Evolutionary conservation across 2,797 vertebrate genomes (phyloP).

Genomic region (Rhinophrynus dorsalis): DNA sequence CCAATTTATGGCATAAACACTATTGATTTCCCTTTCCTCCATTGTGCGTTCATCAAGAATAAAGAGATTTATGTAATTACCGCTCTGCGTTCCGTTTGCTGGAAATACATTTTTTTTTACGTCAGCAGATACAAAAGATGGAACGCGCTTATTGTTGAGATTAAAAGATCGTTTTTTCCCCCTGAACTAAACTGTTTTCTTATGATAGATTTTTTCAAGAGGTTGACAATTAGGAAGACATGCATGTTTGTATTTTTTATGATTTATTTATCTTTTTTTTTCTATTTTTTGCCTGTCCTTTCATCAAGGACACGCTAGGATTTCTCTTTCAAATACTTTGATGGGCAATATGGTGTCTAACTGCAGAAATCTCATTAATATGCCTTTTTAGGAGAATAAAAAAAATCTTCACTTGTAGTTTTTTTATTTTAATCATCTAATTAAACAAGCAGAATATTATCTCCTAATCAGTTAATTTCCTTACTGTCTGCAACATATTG

Average conservation of each 20-base stretch:
- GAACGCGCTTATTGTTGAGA: slow-evolving; percentile 71
- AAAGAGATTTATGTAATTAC: slow-evolving; percentile 81
- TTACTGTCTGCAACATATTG: no score
- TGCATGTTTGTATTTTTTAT: slow-evolving; percentile 44
- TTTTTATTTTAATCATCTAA: slow-evolving; percentile 26
- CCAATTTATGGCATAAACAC: slow-evolving; percentile 65
- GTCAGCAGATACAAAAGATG: slow-evolving; percentile 76
- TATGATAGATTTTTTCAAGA: slow-evolving; percentile 59
- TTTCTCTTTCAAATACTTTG: slow-evolving; percentile 37
- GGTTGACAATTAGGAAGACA: slow-evolving; percentile 60
- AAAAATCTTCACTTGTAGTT: neutral
- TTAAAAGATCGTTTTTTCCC: slow-evolving; percentile 68
- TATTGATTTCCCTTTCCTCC: slow-evolving; percentile 71
- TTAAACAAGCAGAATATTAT: slow-evolving; percentile 15
- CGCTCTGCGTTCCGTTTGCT: slow-evolving; percentile 72
- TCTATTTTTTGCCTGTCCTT: no score
- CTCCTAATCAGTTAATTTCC: slow-evolving; percentile 42
- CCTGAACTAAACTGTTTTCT: slow-evolving; percentile 63
- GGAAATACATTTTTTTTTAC: slow-evolving; percentile 71
- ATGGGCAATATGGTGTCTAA: slow-evolving; percentile 40
- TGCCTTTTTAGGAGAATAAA: slow-evolving; percentile 27
- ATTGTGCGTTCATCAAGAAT: slow-evolving; percentile 77
- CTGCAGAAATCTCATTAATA: slow-evolving; percentile 10
- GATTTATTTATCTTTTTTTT: slow-evolving; percentile 51
- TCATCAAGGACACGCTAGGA: slow-evolving; percentile 49